A percentile compares a stretch with the other conserved stretches of the same genome.
These are phyloP conservation scores for Hoplodrina ambigua DNA, from an alignment of 2,888 invertebrate genomes.

Conservation along the genomic window DNA sequence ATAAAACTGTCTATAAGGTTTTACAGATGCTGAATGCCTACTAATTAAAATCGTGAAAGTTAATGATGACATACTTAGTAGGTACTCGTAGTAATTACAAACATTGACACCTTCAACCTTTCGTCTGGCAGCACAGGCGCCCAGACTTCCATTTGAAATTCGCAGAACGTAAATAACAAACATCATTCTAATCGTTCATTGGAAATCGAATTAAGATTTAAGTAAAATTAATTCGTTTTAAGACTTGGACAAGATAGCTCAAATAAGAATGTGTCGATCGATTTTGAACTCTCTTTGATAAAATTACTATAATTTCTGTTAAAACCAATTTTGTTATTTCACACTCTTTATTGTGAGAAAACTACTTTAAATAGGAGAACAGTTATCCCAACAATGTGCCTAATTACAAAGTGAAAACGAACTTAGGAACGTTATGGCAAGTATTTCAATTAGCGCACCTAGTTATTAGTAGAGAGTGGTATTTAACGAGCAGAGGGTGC, in stretches of 20 bases:
- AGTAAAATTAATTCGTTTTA: neutral
- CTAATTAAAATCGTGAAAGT: slow-evolving; percentile 10
- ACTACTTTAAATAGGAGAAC: neutral
- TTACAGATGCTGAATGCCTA: neutral
- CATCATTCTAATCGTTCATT: neutral
- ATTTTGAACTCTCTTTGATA: no score
- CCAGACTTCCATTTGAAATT: neutral
- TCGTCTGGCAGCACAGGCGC: no score
- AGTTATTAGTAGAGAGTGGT: slow-evolving; percentile 22
- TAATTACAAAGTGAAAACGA: slow-evolving; percentile 27
- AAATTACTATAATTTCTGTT: no score
- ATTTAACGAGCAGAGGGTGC: slow-evolving; percentile 20
- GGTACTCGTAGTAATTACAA: slow-evolving; percentile 2
- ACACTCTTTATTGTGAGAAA: no score
- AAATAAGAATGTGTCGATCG: no score
- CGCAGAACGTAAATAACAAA: slow-evolving; percentile 1
- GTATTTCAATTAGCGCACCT: slow-evolving; percentile 32
- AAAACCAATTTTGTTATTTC: no score
- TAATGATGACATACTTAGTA: neutral
- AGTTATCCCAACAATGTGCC: neutral
- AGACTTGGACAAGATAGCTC: neutral
- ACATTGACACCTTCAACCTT: neutral
- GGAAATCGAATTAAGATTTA: neutral
- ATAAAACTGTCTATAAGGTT: neutral
- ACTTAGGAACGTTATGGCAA: slow-evolving; percentile 1